phyloP scores from a whole-genome alignment of 2,113 vertebrate species.

The Piprites chloris region DNA sequence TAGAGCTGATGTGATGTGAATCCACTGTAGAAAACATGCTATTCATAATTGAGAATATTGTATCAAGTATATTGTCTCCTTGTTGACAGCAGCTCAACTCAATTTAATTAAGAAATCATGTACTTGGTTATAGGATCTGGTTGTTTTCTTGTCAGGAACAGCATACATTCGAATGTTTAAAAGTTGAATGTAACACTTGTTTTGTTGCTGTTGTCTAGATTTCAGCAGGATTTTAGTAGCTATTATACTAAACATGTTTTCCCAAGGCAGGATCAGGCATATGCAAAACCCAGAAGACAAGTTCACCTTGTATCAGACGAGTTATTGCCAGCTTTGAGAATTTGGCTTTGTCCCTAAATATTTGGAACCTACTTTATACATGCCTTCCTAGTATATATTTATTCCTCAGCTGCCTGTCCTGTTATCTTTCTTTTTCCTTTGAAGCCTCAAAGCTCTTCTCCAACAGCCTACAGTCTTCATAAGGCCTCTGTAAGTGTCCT shows the following conservation, averaged over 20 bases:
- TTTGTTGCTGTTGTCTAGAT: background rate
- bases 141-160: conserved; percentile 43
- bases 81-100: conserved; percentile 28
- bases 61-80: conserved; percentile 20
- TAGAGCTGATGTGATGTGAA: conserved; percentile 10
- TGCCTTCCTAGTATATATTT: background rate
- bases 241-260: background rate
- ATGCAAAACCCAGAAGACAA: background rate
- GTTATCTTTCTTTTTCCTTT: conserved; percentile 10
- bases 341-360: background rate
- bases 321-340: background rate
- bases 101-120: conserved; percentile 56
- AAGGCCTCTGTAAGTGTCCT: background rate
- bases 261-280: background rate
- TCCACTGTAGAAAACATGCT: conserved; percentile 19
- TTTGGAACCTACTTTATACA: background rate
- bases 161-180: background rate
- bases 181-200: conserved; percentile 23
- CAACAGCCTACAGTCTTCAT: background rate
- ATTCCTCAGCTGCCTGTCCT: background rate
- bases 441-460: background rate
- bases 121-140: conserved; percentile 26
- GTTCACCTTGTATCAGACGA: background rate
- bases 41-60: conserved; percentile 49
- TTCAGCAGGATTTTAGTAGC: background rate